phyloP scores from a whole-genome alignment of 2,113 vertebrate genomes.

The Tupaia chinensis region DNA sequence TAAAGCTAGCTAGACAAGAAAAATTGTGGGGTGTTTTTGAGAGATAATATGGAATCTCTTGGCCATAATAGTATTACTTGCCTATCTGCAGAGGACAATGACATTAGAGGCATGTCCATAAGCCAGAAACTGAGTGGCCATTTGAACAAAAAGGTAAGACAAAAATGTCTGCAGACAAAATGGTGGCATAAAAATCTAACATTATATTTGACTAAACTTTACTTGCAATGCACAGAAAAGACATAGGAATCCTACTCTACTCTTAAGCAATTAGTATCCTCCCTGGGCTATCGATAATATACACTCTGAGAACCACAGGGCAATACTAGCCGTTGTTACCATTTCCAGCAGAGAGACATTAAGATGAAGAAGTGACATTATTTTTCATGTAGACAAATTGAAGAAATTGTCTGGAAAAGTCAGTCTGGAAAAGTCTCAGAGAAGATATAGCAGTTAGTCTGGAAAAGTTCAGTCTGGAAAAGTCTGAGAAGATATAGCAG shows the following conservation, averaged over 20 bases:
- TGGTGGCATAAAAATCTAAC: neutral
- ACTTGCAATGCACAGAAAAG: neutral
- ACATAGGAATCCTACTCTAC: neutral
- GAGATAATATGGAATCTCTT: neutral
- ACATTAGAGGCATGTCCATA: neutral
- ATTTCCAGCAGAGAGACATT: neutral
- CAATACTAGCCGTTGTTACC: neutral
- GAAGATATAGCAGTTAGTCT: neutral
- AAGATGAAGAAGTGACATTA: neutral
- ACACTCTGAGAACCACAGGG: neutral
- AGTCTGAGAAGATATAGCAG: neutral
- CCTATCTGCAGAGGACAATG: neutral
- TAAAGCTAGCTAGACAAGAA: neutral
- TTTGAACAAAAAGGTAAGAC: neutral
- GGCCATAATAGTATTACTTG: neutral
- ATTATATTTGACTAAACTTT: neutral
- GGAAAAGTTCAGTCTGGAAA: neutral
- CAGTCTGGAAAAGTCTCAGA: neutral
- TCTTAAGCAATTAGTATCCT: neutral
- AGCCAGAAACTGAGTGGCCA: neutral
- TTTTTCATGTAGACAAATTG: neutral
- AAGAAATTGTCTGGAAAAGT: too few relatives aligned
- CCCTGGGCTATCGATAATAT: neutral
- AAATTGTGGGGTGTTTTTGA: neutral
- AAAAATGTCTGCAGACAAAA: neutral